phyloP scores from a whole-genome alignment of 1,140 invertebrate genomes.

The Protaetia brevitarsis region DNA sequence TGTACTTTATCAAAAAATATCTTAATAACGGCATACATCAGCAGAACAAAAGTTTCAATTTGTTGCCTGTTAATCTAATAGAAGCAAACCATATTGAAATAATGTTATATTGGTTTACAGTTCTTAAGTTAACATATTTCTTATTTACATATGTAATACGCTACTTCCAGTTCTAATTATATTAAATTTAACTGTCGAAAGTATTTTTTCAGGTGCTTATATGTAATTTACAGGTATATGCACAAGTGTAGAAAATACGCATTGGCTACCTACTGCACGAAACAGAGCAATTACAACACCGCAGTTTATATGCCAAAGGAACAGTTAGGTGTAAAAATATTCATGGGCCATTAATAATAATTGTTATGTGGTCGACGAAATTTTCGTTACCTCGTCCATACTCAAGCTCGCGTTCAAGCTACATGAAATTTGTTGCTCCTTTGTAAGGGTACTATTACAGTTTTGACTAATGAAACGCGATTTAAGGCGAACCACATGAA shows the following conservation, averaged over 20 bases:
- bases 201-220: too few species aligned
- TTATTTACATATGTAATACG: too few species aligned
- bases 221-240: not conserved
- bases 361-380: not conserved
- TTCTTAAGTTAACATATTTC: too few species aligned
- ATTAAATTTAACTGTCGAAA: too few species aligned
- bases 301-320: not conserved
- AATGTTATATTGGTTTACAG: too few species aligned
- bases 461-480: constrained; percentile 3
- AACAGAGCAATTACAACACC: not conserved
- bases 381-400: not conserved
- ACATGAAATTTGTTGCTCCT: not conserved
- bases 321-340: constrained; percentile 13
- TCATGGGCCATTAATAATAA: not conserved
- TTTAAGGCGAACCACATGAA: not conserved
- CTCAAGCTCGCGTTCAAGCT: not conserved
- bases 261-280: not conserved
- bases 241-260: not conserved
- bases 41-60: too few species aligned
- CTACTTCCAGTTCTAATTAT: too few species aligned
- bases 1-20: too few species aligned
- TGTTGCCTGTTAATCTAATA: too few species aligned
- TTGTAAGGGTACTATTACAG: not conserved
- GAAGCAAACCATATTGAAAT: too few species aligned
- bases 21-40: too few species aligned